phyloP scores from a whole-genome alignment of 2,113 vertebrate genomes.

The Trematomus loennbergii region DNA sequence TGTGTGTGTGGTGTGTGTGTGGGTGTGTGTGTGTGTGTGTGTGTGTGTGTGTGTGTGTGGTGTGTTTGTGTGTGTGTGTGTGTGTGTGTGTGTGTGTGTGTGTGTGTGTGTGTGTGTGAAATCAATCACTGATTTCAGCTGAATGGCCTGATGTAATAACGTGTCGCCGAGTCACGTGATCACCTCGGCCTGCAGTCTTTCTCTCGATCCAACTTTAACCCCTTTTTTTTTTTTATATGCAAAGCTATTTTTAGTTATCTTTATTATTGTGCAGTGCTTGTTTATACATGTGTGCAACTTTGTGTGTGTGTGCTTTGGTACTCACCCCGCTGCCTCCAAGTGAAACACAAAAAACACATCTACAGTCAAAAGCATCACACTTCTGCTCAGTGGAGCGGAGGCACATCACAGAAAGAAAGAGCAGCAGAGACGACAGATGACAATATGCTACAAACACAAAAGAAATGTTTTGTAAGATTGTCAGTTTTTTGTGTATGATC shows the following conservation, averaged over 20 bases:
- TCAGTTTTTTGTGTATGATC: not conserved
- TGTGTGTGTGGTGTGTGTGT: not conserved
- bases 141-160: conserved; percentile 71
- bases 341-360: conserved; percentile 18
- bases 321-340: not conserved
- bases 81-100: conserved; percentile 23
- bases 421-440: not conserved
- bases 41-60: conserved; percentile 27
- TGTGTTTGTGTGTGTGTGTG: conserved; percentile 9
- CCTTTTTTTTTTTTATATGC: not conserved
- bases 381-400: not conserved
- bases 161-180: conserved; percentile 69
- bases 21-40: conserved; percentile 13
- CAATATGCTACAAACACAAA: not conserved
- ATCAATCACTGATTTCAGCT: conserved; percentile 54
- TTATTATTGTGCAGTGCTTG: not conserved
- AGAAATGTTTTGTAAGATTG: not conserved
- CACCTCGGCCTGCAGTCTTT: conserved; percentile 53
- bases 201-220: conserved; percentile 26
- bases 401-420: conserved; percentile 25
- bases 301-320: not conserved
- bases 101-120: conserved; percentile 26
- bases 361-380: conserved; percentile 8
- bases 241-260: conserved; percentile 33
- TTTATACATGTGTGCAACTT: not conserved